Percentiles rank a stretch among this genome's conserved stretches.
Conservation (phyloP, 2,113 vertebrate genomes). For the Bufo gargarizans region DNA sequence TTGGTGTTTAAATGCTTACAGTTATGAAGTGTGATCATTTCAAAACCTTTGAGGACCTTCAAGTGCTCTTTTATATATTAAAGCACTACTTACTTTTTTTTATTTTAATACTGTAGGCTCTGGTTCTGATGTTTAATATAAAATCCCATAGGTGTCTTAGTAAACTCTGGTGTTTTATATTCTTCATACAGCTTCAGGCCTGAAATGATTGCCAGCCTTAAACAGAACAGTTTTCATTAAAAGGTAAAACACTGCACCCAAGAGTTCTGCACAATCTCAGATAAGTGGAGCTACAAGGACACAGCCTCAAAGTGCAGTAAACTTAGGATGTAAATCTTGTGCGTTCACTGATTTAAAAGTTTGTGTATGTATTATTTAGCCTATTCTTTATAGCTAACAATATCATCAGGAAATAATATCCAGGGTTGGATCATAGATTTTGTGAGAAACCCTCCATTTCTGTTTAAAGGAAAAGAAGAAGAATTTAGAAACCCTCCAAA, state of each 20-base stretch:
- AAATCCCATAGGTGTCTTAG: neutral
- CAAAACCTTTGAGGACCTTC: neutral
- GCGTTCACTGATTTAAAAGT: neutral
- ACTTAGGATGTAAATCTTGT: neutral
- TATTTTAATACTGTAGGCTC: neutral
- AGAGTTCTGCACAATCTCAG: neutral
- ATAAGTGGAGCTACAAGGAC: neutral
- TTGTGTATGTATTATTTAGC: neutral
- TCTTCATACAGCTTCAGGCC: neutral
- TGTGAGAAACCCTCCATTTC: too few relatives aligned
- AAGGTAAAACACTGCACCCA: neutral
- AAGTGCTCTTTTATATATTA: conserved; percentile 28
- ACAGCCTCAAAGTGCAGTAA: neutral
- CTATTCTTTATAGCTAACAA: neutral
- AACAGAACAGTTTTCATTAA: conserved; percentile 14
- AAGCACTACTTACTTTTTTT: neutral
- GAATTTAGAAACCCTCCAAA: too few relatives aligned
- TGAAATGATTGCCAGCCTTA: conserved; percentile 13
- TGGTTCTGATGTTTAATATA: conserved; percentile 16
- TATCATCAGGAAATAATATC: too few relatives aligned
- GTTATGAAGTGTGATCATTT: neutral
- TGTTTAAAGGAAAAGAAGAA: too few relatives aligned
- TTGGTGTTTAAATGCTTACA: conserved; percentile 12
- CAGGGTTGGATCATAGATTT: too few relatives aligned
- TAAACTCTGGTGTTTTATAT: conserved; percentile 14